A percentile compares a stretch with the other conserved stretches of the same genome.
Evolutionary conservation across 2,797 vertebrate species (phyloP).

Genomic region (Microtus californicus): DNA sequence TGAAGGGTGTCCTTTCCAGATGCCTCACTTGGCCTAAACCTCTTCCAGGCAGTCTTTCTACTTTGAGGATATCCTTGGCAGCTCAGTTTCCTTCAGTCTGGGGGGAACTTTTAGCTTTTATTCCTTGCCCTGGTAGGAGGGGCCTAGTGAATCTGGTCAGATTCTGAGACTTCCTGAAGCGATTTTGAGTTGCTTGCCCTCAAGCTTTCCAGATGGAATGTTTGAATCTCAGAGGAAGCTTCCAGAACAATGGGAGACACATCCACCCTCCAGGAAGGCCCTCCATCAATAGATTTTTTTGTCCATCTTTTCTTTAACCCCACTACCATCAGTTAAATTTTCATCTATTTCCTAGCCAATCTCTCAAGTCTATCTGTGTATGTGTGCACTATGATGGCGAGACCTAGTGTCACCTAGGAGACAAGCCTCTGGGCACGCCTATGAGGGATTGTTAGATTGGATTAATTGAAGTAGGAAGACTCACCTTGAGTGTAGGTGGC

Average conservation of each 20-base stretch:
- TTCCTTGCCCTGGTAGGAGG: not conserved
- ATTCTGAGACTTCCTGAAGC: not conserved
- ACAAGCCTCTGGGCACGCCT: not conserved
- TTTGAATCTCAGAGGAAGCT: not conserved
- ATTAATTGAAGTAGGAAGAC: not conserved
- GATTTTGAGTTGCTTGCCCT: not conserved
- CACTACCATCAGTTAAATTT: not conserved
- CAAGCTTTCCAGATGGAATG: not conserved
- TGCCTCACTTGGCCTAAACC: not conserved
- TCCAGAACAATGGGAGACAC: not conserved
- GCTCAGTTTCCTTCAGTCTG: not conserved
- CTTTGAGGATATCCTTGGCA: not conserved
- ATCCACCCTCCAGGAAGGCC: not conserved
- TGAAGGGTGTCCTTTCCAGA: not conserved
- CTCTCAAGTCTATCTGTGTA: not conserved
- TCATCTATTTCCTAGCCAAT: conserved; percentile 20
- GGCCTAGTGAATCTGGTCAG: not conserved
- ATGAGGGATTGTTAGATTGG: not conserved
- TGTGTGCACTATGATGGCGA: not conserved
- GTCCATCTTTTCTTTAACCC: conserved; percentile 1
- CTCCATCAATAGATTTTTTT: not conserved
- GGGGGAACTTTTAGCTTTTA: not conserved
- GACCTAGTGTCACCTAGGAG: not conserved
- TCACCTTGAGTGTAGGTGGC: not conserved
- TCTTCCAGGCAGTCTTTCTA: not conserved